Conservation (phyloP, 2,888 invertebrate genomes). For the Incurvaria masculella region DNA sequence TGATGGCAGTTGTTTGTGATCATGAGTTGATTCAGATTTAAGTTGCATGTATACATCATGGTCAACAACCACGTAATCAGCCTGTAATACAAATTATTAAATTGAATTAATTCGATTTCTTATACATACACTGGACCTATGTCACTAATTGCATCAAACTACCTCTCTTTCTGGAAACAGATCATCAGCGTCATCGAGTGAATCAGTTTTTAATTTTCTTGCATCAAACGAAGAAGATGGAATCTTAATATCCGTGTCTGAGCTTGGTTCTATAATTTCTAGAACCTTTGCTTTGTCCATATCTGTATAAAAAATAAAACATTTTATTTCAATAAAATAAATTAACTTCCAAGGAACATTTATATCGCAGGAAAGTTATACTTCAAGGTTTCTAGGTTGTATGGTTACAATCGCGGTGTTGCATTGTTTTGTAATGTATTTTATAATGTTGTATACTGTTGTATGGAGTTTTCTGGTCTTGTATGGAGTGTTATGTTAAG, state of each 20-base stretch:
- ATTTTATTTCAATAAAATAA: neutral
- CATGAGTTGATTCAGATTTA: constrained; percentile 4
- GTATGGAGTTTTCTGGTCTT: too few species aligned
- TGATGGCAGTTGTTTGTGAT: too few species aligned
- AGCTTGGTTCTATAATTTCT: constrained; percentile 50
- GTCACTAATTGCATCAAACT: constrained; percentile 7
- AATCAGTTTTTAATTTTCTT: constrained; percentile 46
- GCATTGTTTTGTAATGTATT: neutral
- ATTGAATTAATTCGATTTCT: too few species aligned
- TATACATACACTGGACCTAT: too few species aligned
- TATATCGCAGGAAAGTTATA: too few species aligned
- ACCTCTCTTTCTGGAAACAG: constrained; percentile 51
- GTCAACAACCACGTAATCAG: neutral
- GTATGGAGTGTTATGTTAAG: too few species aligned
- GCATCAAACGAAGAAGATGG: constrained; percentile 43
- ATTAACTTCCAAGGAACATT: too few species aligned
- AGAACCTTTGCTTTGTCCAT: constrained; percentile 53
- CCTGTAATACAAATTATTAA: neutral
- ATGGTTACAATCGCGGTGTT: too few species aligned
- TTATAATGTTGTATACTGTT: too few species aligned
- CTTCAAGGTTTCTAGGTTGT: too few species aligned
- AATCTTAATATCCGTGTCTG: constrained; percentile 39
- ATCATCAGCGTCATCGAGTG: constrained; percentile 51
- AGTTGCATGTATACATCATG: neutral
- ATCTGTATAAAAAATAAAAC: constrained; percentile 27